Percentiles rank a stretch among this genome's conserved stretches.
Conservation (phyloP, 1,140 invertebrate genomes). For the Aphelinus certus region DNA sequence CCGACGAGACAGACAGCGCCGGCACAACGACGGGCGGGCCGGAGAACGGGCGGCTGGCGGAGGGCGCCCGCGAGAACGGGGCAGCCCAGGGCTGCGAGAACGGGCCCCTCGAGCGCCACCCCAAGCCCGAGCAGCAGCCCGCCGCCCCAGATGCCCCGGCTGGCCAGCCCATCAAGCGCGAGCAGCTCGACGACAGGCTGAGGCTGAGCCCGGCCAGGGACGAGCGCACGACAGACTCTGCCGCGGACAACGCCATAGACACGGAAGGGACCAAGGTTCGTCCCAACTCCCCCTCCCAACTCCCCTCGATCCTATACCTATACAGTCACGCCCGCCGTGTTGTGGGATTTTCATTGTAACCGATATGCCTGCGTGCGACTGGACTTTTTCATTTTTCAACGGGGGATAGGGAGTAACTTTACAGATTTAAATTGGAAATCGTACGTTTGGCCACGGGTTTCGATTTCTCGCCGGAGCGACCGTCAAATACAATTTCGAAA, state of each 20-base stretch:
- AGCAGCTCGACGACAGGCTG: slow-evolving; percentile 30
- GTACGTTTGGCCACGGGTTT: background rate
- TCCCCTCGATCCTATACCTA: no score
- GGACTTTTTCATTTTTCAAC: background rate
- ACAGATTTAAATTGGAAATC: background rate
- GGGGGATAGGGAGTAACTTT: no score
- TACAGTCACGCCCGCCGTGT: no score
- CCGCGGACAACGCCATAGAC: slow-evolving; percentile 42
- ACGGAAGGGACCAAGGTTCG: slow-evolving; percentile 59
- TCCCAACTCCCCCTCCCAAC: background rate
- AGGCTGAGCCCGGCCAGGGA: slow-evolving; percentile 25
- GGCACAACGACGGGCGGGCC: slow-evolving; percentile 65
- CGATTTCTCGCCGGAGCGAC: no score
- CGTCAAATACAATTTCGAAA: background rate
- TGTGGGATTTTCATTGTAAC: no score
- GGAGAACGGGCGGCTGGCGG: slow-evolving; percentile 39
- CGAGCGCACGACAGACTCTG: background rate
- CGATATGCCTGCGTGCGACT: no score
- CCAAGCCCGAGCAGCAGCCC: slow-evolving; percentile 61
- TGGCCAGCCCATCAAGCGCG: slow-evolving; percentile 31
- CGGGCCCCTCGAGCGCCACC: slow-evolving; percentile 19
- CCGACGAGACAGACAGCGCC: slow-evolving; percentile 57
- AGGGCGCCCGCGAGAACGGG: slow-evolving; percentile 47
- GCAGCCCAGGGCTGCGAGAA: slow-evolving; percentile 32
- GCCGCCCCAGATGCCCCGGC: slow-evolving; percentile 47